Percentiles rank a stretch among this genome's conserved stretches.
phyloP scores from a whole-genome alignment of 2,797 vertebrate species.

The Furcifer pardalis region DNA sequence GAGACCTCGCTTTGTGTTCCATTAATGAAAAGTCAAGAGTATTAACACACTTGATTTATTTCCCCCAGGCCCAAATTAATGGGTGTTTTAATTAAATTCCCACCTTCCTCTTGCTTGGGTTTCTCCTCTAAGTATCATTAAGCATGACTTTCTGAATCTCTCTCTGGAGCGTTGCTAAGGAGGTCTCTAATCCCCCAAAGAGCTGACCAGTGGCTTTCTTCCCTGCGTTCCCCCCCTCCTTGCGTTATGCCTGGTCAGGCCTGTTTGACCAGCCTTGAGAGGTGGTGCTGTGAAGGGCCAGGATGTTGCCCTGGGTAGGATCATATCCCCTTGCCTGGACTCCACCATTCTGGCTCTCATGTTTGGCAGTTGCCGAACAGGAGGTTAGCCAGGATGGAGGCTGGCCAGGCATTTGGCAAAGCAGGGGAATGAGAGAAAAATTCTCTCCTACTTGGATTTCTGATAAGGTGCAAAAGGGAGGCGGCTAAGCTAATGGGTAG shows the following conservation, averaged over 20 bases:
- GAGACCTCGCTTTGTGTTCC: conserved; percentile 69
- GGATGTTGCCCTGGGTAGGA: conserved; percentile 49
- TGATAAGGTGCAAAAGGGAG: too few species aligned
- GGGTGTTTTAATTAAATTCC: conserved; percentile 78
- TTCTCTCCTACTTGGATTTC: background rate
- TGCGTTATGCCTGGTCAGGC: conserved; percentile 74
- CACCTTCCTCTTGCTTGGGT: conserved; percentile 53
- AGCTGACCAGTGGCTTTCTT: conserved; percentile 58
- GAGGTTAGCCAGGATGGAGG: background rate
- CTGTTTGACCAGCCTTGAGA: conserved; percentile 67
- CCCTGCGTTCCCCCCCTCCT: conserved; percentile 14
- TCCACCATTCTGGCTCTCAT: background rate
- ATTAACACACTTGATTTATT: conserved; percentile 73
- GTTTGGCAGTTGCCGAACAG: background rate
- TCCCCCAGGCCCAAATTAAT: conserved; percentile 68
- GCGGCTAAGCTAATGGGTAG: too few species aligned
- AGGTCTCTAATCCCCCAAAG: conserved; percentile 73
- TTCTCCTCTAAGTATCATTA: conserved; percentile 78
- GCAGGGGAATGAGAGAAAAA: background rate
- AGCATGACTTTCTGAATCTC: conserved; percentile 72
- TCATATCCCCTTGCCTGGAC: conserved; percentile 26
- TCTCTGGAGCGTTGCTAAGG: conserved; percentile 71
- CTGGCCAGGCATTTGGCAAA: too few species aligned
- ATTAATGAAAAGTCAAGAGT: conserved; percentile 76
- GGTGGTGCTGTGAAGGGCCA: conserved; percentile 64